Conservation (phyloP, 1,140 invertebrate species). For the Riptortus pedestris region DNA sequence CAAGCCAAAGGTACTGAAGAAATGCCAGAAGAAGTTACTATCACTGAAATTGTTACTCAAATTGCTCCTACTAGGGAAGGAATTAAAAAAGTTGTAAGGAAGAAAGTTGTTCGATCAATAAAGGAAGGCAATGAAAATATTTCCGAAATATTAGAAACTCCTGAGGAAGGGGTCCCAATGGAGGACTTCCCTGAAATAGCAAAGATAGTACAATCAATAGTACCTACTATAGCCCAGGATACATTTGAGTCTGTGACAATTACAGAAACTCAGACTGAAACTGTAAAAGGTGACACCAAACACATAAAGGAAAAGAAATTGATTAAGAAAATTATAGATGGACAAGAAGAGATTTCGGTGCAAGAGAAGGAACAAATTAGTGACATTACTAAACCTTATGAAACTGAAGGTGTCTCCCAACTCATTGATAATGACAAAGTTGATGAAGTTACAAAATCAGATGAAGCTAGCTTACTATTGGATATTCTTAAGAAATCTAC, state of each 20-base stretch:
- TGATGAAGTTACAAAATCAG: slow-evolving; percentile 32
- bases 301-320: too few relatives aligned
- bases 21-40: slow-evolving; percentile 32
- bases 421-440: slow-evolving; percentile 31
- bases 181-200: too few relatives aligned
- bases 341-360: too few relatives aligned
- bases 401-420: not conserved
- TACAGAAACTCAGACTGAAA: too few relatives aligned
- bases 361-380: not conserved
- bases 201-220: too few relatives aligned
- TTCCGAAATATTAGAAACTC: slow-evolving; percentile 33
- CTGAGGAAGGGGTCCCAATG: slow-evolving; percentile 21
- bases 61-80: slow-evolving; percentile 21
- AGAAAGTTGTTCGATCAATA: slow-evolving; percentile 31
- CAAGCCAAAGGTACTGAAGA: slow-evolving; percentile 26
- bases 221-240: too few relatives aligned
- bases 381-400: not conserved
- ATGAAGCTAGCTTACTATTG: slow-evolving; percentile 37
- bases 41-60: slow-evolving; percentile 31
- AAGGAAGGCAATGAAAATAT: slow-evolving; percentile 28
- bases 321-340: too few relatives aligned
- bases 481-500: slow-evolving; percentile 33
- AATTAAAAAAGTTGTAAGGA: slow-evolving; percentile 33
- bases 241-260: too few relatives aligned
- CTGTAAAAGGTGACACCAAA: too few relatives aligned